Evolutionary conservation across 2,797 vertebrate species (phyloP).

Genomic region (Mycteria americana): DNA sequence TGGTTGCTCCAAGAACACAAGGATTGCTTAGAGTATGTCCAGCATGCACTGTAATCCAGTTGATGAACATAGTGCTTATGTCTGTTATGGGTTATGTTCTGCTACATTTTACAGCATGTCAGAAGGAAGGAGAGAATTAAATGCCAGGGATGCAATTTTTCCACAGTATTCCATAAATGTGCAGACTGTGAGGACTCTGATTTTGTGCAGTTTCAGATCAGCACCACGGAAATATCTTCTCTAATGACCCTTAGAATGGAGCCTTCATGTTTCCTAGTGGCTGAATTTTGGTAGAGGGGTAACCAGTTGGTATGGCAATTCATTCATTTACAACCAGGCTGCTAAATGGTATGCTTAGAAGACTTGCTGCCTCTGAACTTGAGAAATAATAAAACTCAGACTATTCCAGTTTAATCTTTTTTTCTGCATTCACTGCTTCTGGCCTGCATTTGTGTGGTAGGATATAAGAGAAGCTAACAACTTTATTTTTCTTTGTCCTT

Average conservation of each 20-base stretch:
- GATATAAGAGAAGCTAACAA: background rate
- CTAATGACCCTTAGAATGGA: background rate
- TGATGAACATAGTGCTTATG: background rate
- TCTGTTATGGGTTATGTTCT: background rate
- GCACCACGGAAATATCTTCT: background rate
- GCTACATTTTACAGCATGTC: background rate
- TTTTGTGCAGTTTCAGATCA: background rate
- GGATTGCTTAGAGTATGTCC: background rate
- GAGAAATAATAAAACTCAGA: background rate
- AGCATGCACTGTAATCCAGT: accelerated
- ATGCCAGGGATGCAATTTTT: background rate
- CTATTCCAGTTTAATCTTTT: background rate
- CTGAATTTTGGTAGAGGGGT: background rate
- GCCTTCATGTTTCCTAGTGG: background rate
- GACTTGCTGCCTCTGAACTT: background rate
- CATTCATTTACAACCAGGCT: background rate
- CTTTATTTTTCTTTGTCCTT: background rate
- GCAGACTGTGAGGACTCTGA: background rate
- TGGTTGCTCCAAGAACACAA: background rate
- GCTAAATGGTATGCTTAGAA: background rate
- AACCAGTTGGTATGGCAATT: background rate
- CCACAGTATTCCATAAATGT: background rate
- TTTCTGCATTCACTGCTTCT: background rate
- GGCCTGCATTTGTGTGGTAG: background rate
- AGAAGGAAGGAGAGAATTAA: background rate